Conservation (phyloP, 2,113 vertebrate species). For the Pampusana beccarii region DNA sequence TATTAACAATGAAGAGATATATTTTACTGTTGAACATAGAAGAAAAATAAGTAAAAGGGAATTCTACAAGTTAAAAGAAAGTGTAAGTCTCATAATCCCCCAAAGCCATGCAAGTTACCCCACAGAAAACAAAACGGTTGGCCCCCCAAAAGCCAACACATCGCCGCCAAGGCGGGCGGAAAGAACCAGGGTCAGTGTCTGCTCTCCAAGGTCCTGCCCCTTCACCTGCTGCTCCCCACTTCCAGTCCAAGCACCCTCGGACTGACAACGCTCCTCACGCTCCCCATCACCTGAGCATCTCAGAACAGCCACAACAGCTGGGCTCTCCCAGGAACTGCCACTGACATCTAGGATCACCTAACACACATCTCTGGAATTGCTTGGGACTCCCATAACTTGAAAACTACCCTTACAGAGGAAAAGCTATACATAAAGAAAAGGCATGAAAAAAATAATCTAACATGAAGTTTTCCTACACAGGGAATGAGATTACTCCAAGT, state of each 20-base stretch:
- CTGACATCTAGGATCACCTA: fast-evolving
- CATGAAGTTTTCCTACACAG: background rate
- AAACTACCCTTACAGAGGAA: background rate
- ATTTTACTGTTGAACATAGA: background rate
- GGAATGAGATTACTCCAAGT: background rate
- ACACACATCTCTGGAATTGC: background rate
- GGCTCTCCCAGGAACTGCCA: background rate
- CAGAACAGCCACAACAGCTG: too few relatives aligned
- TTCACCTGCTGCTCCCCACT: fast-evolving
- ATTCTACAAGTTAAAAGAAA: background rate
- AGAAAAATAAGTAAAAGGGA: background rate
- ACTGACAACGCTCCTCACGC: fast-evolving
- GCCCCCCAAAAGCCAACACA: background rate
- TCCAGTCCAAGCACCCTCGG: fast-evolving
- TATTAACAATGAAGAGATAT: background rate
- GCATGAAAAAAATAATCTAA: background rate
- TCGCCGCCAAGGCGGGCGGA: background rate
- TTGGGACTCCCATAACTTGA: background rate
- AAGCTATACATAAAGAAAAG: background rate
- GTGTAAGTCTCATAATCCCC: fast-evolving
- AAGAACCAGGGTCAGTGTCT: background rate
- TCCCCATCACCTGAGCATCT: background rate
- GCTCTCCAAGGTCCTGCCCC: constrained; percentile 2
- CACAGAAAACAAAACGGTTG: background rate
- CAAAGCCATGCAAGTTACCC: background rate